Evolutionary conservation across 2,797 vertebrate genomes (phyloP), one percentile per base, ranked within the genome.

Genomic region (Darevskia nairensis): DNA sequence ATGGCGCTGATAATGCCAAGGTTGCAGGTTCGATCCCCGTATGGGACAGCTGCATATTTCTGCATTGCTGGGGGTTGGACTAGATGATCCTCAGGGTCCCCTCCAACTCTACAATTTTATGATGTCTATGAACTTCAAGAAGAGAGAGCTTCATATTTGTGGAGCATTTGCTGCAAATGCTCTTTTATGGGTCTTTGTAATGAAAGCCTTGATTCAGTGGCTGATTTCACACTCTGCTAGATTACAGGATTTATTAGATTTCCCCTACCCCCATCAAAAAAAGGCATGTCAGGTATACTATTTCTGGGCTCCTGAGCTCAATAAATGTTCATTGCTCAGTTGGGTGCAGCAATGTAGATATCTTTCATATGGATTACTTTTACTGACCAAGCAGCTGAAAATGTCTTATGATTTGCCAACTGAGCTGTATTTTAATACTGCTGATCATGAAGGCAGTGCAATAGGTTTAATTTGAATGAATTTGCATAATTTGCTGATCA

Each of bases 401-500:
- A 84, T 71, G 71, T 88, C 39, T 21, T 32, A 75, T 79, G 46
- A 87, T 93, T 91, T 90, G 71, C 77, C 71, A 55, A 82, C 88
- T 66, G 85, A 91, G 74, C 88, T 82, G 59, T 10, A 8, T 85
- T 74, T 74, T 74, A 74, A 87, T 85, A 71, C 94, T 80, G 89
- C 89, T 91, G 89, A 91, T 94, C 81, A 87, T 55, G n/a, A 85
- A 74, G 89, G 88, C 83, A 84, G 32, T 83, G 25, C 74, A 86
- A 76, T 88, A 19, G 91, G 71, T 88, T 93, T 92, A 86, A 91
- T 91, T 93, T 92, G 86, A 32, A 55, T 81, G 84, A 81, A 94
- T 94, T 90, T 94, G 89, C 89, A 92, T 95, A 90, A 91, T 93
- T 94, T 93, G 88, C 90, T 91, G 89, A 95, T 95, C 92, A 93